Evolutionary conservation across 1,140 invertebrate species (phyloP), one percentile per base, ranked within the genome.

Genomic region (Belonocnema kinseyi): DNA sequence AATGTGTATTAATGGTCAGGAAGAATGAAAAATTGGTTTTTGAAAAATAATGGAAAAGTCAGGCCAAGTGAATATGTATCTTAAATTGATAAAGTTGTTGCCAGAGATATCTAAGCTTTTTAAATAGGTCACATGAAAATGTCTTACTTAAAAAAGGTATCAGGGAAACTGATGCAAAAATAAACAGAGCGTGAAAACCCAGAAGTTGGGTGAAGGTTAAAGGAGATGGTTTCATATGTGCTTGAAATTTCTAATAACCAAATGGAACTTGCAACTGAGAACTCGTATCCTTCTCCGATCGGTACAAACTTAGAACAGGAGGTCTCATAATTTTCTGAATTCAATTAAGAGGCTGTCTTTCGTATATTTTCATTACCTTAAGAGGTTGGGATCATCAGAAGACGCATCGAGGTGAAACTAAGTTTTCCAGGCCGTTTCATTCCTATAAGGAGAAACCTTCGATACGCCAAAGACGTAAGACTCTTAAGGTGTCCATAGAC

Each of bases 381-480:
- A 87, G 72, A 80, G 81, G 75, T 72, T 66, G 58, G 13, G 70
- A 52, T n/a, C 19, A 70, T 26, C 46, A 7, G 54, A 50, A 73
- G 71, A 83, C 77, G 77, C 78, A 82, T 86, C 81, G 79, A 81
- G 81, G 61, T 61, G 50, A 14, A 74, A 19, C 51, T 71, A 58
- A 52, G 50, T 76, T 83, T 87, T 83, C 80, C 83, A 53, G 77
- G 58, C 75, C 80, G 81, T 89, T 88, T 88, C 88, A 89, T 88
- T 81, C 80, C 17, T 70, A 79, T 84, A 87, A 89, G 87, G 84
- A 79, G 33, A 66, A 66, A 40, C 61, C 33, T 12, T 61, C 21
- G 14, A 61, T 61, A 10, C 58, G 58, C 1, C 26, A 14, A 16
- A 40, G 40, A 50, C 61, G 58, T 73, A 74, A 14, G 10, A 6